Percentiles rank a stretch among this genome's conserved stretches.
phyloP scores from a whole-genome alignment of 2,888 invertebrate genomes.

The Steinernema scapterisci region DNA sequence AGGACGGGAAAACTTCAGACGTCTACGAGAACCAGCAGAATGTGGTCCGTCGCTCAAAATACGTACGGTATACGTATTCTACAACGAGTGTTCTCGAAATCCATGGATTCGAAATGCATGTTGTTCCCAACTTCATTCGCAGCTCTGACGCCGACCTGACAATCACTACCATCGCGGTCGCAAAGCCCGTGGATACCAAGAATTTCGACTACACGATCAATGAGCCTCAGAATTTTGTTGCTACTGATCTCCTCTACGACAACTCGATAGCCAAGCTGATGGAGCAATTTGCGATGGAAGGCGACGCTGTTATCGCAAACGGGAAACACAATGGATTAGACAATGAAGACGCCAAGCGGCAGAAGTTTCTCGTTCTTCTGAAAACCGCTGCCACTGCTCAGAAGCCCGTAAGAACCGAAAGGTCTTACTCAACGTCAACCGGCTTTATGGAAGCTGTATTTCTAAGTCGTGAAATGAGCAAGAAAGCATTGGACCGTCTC shows the following conservation, averaged over 20 bases:
- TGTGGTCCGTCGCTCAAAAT: slow-evolving; percentile 29
- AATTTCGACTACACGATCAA: background rate
- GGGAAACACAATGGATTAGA: slow-evolving; percentile 35
- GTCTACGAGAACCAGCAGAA: slow-evolving; percentile 34
- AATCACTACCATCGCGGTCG: background rate
- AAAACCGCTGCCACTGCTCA: background rate
- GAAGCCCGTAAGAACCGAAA: background rate
- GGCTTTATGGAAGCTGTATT: background rate
- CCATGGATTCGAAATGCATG: background rate
- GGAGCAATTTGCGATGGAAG: background rate
- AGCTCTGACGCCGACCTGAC: background rate
- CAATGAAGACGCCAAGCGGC: background rate
- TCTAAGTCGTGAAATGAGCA: background rate
- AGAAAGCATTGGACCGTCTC: background rate
- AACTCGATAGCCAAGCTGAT: background rate
- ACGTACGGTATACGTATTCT: background rate
- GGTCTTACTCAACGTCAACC: no score
- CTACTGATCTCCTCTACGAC: background rate
- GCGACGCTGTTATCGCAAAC: background rate
- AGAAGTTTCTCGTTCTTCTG: background rate
- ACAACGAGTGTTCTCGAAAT: background rate
- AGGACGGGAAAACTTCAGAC: slow-evolving; percentile 32
- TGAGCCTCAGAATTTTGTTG: background rate
- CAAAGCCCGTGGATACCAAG: background rate
- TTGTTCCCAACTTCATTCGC: background rate